A percentile compares a stretch with the other conserved stretches of the same genome.
Conservation (phyloP, 2,888 invertebrate genomes). For the Danaus chrysippus region DNA sequence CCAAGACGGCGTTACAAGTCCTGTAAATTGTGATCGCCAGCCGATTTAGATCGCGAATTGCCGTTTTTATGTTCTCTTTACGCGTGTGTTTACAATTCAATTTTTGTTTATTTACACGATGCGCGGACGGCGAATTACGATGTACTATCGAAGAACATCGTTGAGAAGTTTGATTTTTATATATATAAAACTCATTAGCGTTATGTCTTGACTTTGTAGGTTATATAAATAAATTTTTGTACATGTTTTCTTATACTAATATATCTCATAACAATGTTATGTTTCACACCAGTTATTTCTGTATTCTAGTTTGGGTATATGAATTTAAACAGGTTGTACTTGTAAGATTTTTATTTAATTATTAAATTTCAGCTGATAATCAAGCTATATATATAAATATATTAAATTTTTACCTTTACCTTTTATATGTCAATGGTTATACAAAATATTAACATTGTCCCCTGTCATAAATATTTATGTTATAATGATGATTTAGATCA, state of each 20-base stretch:
- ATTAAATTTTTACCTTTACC: no score
- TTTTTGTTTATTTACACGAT: constrained; percentile 71
- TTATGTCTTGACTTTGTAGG: constrained; percentile 5
- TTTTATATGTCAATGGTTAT: neutral
- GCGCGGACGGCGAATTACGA: constrained; percentile 45
- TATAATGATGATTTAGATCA: constrained; percentile 37
- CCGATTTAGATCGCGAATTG: constrained; percentile 55
- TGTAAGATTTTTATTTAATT: no score
- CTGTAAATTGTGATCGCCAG: constrained; percentile 37
- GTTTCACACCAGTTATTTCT: no score
- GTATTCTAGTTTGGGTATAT: no score
- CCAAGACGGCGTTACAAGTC: constrained; percentile 30
- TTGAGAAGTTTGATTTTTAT: constrained; percentile 3
- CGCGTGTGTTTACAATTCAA: constrained; percentile 66
- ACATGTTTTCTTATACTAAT: neutral
- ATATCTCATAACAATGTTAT: neutral
- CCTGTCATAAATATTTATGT: constrained; percentile 2
- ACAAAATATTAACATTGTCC: neutral
- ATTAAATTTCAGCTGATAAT: no score
- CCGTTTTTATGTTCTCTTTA: constrained; percentile 61
- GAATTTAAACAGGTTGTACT: no score
- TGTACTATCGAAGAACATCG: constrained; percentile 19
- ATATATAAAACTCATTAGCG: constrained; percentile 5
- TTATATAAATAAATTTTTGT: constrained; percentile 1
- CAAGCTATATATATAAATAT: no score